Evolutionary conservation across 2,113 vertebrate genomes (phyloP).

Genomic region (Corythornis cristatus): DNA sequence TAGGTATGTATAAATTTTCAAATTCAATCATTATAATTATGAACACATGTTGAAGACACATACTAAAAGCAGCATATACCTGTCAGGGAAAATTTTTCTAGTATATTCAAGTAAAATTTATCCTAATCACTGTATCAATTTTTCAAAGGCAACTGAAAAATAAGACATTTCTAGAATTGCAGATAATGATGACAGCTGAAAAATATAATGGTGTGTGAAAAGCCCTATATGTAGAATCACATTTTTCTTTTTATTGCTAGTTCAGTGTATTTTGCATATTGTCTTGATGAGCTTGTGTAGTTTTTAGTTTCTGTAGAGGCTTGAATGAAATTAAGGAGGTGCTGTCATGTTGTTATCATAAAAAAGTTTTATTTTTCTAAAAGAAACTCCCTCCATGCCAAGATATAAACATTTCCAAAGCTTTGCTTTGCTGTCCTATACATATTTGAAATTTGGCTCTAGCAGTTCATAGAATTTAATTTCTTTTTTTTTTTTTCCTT

Average conservation of each 20-base stretch:
- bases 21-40: slow-evolving; percentile 61
- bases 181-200: slow-evolving; percentile 58
- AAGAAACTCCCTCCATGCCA: not conserved
- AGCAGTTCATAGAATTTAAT: not conserved
- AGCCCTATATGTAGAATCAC: not conserved
- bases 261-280: slow-evolving; percentile 5
- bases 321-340: slow-evolving; percentile 27
- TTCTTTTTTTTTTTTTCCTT: not conserved
- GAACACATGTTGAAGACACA: slow-evolving; percentile 53
- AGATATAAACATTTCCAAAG: not conserved
- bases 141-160: slow-evolving; percentile 48
- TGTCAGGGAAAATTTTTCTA: slow-evolving; percentile 41
- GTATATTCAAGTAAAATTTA: slow-evolving; percentile 21
- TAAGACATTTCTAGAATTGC: slow-evolving; percentile 3
- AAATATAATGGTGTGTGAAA: slow-evolving; percentile 18
- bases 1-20: slow-evolving; percentile 62
- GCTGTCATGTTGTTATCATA: not conserved
- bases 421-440: not conserved
- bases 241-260: slow-evolving; percentile 32
- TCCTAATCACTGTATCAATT: slow-evolving; percentile 38
- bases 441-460: not conserved
- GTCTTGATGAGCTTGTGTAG: slow-evolving; percentile 10
- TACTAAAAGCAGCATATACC: slow-evolving; percentile 42
- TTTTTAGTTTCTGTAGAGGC: not conserved
- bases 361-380: slow-evolving; percentile 21